Base-by-base conservation (phyloP, 2,888 invertebrate species). In the Tetramorium bicarinatum region DNA sequence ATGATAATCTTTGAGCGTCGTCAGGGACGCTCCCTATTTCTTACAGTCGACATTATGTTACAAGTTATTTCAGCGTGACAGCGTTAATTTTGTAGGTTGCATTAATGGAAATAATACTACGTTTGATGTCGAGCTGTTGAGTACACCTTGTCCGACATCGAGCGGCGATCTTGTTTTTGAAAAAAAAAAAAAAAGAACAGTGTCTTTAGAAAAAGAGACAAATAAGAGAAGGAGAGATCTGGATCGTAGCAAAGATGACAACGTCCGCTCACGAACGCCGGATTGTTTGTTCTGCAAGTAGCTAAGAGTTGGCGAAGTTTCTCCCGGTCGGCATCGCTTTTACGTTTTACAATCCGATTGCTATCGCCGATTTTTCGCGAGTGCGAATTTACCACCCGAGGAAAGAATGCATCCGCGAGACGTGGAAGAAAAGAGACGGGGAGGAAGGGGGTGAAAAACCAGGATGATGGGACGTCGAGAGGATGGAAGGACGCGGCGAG, bases 401-500 rank as follows among this genome's bases (percentile, higher is more conserved):
- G 6, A 34, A 29, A 79, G 34, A 71, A 71, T 34, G 59, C 54
- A 54, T 56, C 15, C 54, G 75, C 38, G 71, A 54, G 75, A 66
- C 29, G 82, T 61, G 69, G 62, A 61, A 38, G 74, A 77, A 34
- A 34, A 34, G 29, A 34, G 29, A 54, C 25, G 75, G 54, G 11
- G 56, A 18, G 9, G 38, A 11, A 25, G n/a, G 8, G 15, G 18
- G 1, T 7, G 38, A 41, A 71, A 71, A 54, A 64, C 34, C 21
- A 49, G 49, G 56, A 85, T 71, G 83, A 66, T 52, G 74, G 47
- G 81, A 74, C 61, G 82, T 83, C 77, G 83, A 59, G 85, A 74
- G 72, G 84, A 88, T 81, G 81, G 85, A 25, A 59, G 77, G 80
- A 74, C 64, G 84, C 83, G 74, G 82, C 75, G 84, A 61, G 82